These are phyloP conservation scores for Madoqua kirkii DNA, from an alignment of 2,113 vertebrate genomes.

Conservation along the genomic window DNA sequence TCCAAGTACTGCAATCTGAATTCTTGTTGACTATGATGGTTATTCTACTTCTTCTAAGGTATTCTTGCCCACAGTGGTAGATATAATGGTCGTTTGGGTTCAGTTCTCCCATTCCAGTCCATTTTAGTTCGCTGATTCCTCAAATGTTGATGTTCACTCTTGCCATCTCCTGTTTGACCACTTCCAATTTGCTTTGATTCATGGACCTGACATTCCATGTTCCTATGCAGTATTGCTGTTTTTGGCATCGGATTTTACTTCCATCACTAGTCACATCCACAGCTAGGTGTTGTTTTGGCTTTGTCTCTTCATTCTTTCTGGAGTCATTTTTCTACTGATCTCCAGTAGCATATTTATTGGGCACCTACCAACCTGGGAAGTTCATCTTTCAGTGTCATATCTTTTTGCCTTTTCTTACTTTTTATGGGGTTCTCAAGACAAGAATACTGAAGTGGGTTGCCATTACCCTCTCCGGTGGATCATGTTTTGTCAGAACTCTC, in stretches of 20 bases:
- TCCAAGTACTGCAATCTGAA: neutral
- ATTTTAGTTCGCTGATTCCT: neutral
- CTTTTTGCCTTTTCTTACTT: neutral
- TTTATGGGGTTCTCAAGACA: neutral
- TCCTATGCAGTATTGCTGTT: neutral
- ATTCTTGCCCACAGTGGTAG: neutral
- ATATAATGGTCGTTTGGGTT: neutral
- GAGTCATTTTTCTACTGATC: neutral
- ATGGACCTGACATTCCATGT: neutral
- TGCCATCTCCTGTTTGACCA: neutral
- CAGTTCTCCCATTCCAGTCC: neutral
- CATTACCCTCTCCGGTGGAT: neutral
- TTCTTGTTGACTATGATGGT: neutral
- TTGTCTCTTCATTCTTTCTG: neutral
- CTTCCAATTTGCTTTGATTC: neutral
- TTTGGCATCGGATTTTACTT: neutral
- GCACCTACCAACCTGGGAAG: neutral
- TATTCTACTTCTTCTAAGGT: neutral
- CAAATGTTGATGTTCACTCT: neutral
- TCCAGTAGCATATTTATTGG: neutral
- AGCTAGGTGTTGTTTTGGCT: too few relatives aligned
- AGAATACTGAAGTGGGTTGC: neutral
- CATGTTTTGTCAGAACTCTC: neutral
- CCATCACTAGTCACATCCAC: neutral
- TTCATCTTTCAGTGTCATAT: neutral